Evolutionary conservation across 2,797 vertebrate species (phyloP), one percentile per base, ranked within the genome.

Genomic region (Mallotus villosus): DNA sequence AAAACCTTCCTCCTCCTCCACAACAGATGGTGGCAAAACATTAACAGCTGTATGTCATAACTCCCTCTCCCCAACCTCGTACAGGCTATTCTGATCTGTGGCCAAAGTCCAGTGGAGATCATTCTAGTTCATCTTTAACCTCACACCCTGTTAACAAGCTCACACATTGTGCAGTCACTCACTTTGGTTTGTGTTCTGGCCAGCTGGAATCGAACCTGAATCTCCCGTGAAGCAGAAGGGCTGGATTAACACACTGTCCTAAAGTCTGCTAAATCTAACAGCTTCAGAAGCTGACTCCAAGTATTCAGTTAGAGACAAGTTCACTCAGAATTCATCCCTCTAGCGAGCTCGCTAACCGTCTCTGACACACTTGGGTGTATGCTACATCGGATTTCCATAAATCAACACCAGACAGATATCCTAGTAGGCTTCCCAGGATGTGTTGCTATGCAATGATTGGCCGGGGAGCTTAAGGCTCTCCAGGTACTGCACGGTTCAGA

Each of bases 1-100:
- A 14, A 22, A 4, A 24, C n/a, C 27, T 17, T 8, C 34, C 41
- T 60, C 59, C 72, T 32, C 71, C 17, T 60, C 62, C 63, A 25
- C 61, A 76, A 74, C 78, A 86, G 72, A 78, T 67, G 74, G 34
- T 82, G 72, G 76, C 37, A 57, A 79, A 87, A 87, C 79, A 87
- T 78, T 84, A 82, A 85, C 82, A 80, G 75, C 70, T 78, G 71
- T 61, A 58, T 57, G 29, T 66, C 32, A 34, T 22, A 63, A 65
- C 49, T 60, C 53, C 65, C 51, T 25, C 16, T 72, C 21, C 32
- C 6, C 1, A 63, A 12, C 72, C 22, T 55, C 37, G 61, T 27
- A 21, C 12, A 64, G 25, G 7, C 74, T 1, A 57, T 60, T 78
- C 71, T 63, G 58, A 62, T 75, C 72, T 22, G 81, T 82, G 73